Conservation (phyloP, 2,888 invertebrate species). For the Brachypterus glaber region DNA sequence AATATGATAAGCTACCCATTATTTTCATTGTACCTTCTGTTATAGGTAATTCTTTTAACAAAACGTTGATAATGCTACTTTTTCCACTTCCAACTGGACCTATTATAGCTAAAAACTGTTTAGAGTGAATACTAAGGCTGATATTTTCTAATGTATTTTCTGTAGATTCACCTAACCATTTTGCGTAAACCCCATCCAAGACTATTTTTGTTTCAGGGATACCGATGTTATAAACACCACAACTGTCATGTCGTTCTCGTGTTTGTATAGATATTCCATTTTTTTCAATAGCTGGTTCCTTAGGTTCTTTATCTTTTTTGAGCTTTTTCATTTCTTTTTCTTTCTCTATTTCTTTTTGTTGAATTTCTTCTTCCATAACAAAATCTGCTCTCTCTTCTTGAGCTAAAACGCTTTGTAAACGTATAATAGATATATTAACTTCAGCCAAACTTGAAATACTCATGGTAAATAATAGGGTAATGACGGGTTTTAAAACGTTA, state of each 20-base stretch:
- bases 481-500: slow-evolving; percentile 76
- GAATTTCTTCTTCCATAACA: too few relatives aligned
- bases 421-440: slow-evolving; percentile 62
- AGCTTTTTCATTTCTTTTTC: too few relatives aligned
- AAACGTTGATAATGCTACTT: slow-evolving; percentile 41
- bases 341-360: too few relatives aligned
- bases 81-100: slow-evolving; percentile 66
- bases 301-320: too few relatives aligned
- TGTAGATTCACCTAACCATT: slow-evolving; percentile 45
- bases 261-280: too few relatives aligned
- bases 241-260: not conserved
- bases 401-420: slow-evolving; percentile 53
- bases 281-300: too few relatives aligned
- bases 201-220: slow-evolving; percentile 43
- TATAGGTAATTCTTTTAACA: slow-evolving; percentile 42
- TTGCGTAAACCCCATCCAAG: slow-evolving; percentile 55
- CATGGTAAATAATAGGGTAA: slow-evolving; percentile 86
- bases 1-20: slow-evolving; percentile 47
- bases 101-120: slow-evolving; percentile 48
- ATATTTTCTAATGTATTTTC: slow-evolving; percentile 42
- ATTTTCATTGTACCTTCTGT: slow-evolving; percentile 40
- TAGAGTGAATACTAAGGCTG: slow-evolving; percentile 35
- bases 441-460: slow-evolving; percentile 75
- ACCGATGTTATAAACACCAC: slow-evolving; percentile 13
- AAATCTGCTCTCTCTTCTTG: slow-evolving; percentile 40